A percentile compares a stretch with the other conserved stretches of the same genome.
Conservation (phyloP, 2,113 vertebrate genomes). For the Myrmophylax atrothorax region DNA sequence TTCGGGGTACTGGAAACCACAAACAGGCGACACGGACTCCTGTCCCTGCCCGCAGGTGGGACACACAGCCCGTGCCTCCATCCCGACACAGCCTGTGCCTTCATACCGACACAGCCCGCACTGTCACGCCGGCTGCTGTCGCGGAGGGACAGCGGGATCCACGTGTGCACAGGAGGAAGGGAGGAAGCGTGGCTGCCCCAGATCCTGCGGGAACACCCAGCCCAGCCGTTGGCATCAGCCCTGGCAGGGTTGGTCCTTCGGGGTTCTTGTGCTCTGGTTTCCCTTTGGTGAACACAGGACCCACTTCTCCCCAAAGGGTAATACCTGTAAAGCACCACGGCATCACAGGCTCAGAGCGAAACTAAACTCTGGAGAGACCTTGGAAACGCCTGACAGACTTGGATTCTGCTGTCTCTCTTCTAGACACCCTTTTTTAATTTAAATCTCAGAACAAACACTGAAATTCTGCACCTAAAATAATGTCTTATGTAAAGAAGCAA, state of each 20-base stretch:
- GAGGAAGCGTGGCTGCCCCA: rapidly evolving
- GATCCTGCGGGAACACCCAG: rapidly evolving
- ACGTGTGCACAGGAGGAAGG: rapidly evolving
- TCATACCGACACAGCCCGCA: too few relatives aligned
- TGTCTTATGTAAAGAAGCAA: not conserved
- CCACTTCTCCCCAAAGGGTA: not conserved
- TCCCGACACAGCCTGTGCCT: too few relatives aligned
- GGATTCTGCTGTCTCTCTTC: not conserved
- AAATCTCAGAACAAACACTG: not conserved
- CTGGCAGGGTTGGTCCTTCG: not conserved
- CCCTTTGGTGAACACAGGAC: not conserved
- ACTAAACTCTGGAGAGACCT: not conserved
- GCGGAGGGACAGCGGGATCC: not conserved
- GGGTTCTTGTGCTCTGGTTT: not conserved
- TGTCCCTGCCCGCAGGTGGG: not conserved
- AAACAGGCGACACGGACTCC: rapidly evolving
- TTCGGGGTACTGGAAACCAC: not conserved
- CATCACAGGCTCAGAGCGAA: not conserved
- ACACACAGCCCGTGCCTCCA: not conserved
- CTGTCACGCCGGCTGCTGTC: not conserved
- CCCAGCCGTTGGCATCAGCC: not conserved
- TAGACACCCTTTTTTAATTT: not conserved
- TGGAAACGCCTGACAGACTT: rapidly evolving
- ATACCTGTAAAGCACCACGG: not conserved
- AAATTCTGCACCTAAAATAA: not conserved